Evolutionary conservation across 2,113 vertebrate genomes (phyloP).

Genomic region (Alethe diademata): DNA sequence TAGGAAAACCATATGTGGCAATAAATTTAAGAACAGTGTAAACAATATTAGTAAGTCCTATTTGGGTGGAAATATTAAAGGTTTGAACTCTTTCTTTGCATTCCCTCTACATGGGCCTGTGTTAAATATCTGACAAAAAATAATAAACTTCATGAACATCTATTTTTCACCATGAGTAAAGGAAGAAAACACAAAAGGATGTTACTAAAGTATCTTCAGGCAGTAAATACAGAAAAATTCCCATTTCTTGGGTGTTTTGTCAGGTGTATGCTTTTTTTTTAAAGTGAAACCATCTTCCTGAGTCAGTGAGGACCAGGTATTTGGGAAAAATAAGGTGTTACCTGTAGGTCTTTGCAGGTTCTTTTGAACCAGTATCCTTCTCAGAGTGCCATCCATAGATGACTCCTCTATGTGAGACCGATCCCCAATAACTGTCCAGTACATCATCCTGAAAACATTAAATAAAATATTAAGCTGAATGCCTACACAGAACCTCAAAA

Average conservation of each 20-base stretch:
- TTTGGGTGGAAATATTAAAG: background rate
- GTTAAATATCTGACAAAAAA: background rate
- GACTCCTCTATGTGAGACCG: constrained; percentile 95
- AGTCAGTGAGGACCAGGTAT: background rate
- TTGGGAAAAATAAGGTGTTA: constrained; percentile 29
- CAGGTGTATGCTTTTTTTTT: background rate
- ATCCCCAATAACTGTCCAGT: constrained; percentile 96
- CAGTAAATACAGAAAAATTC: background rate
- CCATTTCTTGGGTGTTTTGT: fast-evolving
- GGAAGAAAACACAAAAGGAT: background rate
- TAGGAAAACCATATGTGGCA: background rate
- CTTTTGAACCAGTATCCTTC: constrained; percentile 91
- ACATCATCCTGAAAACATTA: constrained; percentile 89
- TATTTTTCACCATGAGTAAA: background rate
- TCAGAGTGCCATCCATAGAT: constrained; percentile 93
- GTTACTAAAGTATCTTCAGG: background rate
- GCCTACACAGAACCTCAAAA: background rate
- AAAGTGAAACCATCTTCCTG: background rate
- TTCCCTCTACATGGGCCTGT: background rate
- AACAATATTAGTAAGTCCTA: background rate
- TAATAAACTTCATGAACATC: no score
- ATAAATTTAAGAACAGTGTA: background rate
- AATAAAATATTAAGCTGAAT: background rate
- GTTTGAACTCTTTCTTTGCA: background rate
- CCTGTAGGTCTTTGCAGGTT: constrained; percentile 94